phyloP scores from a whole-genome alignment of 2,113 vertebrate species.

The Ibidorhyncha struthersii region DNA sequence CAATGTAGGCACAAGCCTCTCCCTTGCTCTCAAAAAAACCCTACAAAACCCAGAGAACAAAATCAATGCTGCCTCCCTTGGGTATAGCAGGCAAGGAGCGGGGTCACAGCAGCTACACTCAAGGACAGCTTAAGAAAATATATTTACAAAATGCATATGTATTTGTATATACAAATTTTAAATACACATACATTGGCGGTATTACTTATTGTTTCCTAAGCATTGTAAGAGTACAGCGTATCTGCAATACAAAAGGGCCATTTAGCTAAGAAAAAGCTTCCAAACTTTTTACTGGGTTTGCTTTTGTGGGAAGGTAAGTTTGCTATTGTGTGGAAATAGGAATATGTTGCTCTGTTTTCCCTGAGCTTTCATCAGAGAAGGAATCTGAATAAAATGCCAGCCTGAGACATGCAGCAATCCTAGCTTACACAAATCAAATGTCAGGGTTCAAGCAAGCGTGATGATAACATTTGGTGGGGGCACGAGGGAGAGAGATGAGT shows the following conservation, averaged over 20 bases:
- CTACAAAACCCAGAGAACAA: slow-evolving; percentile 27
- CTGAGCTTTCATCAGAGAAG: neutral
- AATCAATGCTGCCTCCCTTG: slow-evolving; percentile 37
- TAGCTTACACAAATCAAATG: slow-evolving; percentile 17
- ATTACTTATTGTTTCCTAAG: neutral
- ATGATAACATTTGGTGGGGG: neutral
- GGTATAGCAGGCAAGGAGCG: neutral
- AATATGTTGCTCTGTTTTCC: neutral
- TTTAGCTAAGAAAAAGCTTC: neutral
- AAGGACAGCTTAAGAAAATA: neutral
- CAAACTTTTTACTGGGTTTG: neutral
- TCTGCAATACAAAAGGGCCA: neutral
- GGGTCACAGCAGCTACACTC: slow-evolving; percentile 2
- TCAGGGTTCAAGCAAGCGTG: neutral
- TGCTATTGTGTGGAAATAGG: neutral
- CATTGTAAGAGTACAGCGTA: neutral
- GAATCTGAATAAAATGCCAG: slow-evolving; percentile 28
- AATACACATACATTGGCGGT: neutral
- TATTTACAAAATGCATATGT: neutral
- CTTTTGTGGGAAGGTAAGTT: neutral
- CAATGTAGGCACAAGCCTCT: slow-evolving; percentile 58
- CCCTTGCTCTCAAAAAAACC: slow-evolving; percentile 43
- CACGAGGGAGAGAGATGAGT: neutral
- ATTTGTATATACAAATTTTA: neutral
- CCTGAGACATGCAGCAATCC: neutral